Conservation (phyloP, 64 coral and sea anemone genomes). For the Catalaphyllia jardinei region DNA sequence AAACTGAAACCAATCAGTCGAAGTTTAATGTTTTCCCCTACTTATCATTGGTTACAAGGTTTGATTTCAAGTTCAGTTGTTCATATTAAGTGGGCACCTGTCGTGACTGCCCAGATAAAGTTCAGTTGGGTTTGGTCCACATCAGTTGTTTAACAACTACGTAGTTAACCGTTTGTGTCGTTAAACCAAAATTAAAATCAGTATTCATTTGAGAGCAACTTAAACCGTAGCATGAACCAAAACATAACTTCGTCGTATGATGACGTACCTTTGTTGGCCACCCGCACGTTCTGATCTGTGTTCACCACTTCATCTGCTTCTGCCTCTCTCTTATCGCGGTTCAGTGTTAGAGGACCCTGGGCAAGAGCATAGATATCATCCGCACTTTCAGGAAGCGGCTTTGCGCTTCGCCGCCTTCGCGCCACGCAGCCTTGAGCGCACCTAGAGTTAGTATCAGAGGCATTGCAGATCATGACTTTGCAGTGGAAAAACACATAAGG, state of each 20-base stretch:
- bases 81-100: too few relatives aligned
- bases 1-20: too few relatives aligned
- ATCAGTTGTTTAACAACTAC: too few relatives aligned
- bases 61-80: too few relatives aligned
- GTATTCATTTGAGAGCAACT: too few relatives aligned
- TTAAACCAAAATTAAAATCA: too few relatives aligned
- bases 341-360: slow-evolving; percentile 15
- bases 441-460: slow-evolving; percentile 62
- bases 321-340: slow-evolving; percentile 1
- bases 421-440: slow-evolving; percentile 55
- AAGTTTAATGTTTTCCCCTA: too few relatives aligned
- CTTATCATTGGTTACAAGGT: not conserved
- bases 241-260: not conserved
- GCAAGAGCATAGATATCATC: slow-evolving; percentile 13
- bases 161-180: too few relatives aligned
- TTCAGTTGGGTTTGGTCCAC: too few relatives aligned
- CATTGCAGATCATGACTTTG: slow-evolving; percentile 72
- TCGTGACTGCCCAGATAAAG: too few relatives aligned
- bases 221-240: not conserved
- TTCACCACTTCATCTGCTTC: not conserved
- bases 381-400: not conserved
- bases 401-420: not conserved
- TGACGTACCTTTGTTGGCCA: not conserved
- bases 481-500: slow-evolving; percentile 85
- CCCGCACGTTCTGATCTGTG: not conserved